Evolutionary conservation across 2,888 invertebrate genomes (phyloP), one percentile per base, ranked within the genome.

Genomic region (Trachelus iudaicus): DNA sequence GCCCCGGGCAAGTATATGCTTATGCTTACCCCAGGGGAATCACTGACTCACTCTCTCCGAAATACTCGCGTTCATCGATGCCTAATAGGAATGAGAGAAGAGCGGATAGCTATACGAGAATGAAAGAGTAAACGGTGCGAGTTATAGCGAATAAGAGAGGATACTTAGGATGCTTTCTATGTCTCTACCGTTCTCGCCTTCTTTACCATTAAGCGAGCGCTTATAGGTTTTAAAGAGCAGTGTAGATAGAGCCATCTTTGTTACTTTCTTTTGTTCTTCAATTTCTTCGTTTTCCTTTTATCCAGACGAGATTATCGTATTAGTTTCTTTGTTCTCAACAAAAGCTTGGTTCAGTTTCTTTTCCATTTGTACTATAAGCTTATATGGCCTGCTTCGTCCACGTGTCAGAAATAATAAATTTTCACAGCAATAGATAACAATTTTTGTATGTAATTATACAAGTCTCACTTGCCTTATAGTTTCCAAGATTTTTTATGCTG

Each of bases 401-500:
- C 40, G 6, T 15, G 23, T 9, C 9, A 23, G 9, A 56, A 56
- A 2, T 23, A 2, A 23, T 56, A 56, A 23, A 23, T 6, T 9
- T 56, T 6, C 9, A 56, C 9, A 23, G 40, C 23, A 56, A 9
- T 9, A 23, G 40, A 56, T 56, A 0, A 56, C 0, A 23, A 34
- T 4, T 34, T 35, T 13, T 9, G 2, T 23, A 35, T 73, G 23
- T 34, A 15, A 33, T 40, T 69, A 56, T 56, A 56, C 23, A 6
- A 23, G 15, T 56, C 2, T 15, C 69, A 86, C 90, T 91, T 92
- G 96, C 96, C 94, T 95, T 96, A 91, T 95, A 96, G 87, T 94
- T 94, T 73, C 95, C 96, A 79, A 96, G 92, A 85, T 95, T 94
- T 69, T 94, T 94, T 4, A 96, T 95, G 40, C 95, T 94, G 88